Conservation (phyloP, 2,797 vertebrate species). For the Cuniculus paca region DNA sequence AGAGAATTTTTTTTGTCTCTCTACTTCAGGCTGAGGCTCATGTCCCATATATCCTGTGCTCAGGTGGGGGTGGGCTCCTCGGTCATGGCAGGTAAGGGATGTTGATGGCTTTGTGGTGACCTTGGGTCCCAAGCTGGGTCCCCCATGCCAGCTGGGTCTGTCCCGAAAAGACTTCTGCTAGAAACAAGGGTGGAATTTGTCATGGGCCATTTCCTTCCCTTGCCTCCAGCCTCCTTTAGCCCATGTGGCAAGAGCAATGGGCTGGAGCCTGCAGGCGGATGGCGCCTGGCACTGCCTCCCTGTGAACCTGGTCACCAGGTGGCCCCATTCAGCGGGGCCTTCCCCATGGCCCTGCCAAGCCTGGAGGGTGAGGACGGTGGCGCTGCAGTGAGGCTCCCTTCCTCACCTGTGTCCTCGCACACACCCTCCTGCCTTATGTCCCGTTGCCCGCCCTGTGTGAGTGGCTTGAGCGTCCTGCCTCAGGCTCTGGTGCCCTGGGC, state of each 20-base stretch:
- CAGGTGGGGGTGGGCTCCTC: not conserved
- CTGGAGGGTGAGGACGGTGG: not conserved
- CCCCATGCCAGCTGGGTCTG: not conserved
- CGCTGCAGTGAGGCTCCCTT: not conserved
- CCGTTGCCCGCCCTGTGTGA: not conserved
- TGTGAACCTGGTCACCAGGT: not conserved
- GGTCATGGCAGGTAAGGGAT: accelerated
- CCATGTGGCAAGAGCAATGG: conserved; percentile 54
- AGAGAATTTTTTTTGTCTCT: not conserved
- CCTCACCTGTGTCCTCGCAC: not conserved
- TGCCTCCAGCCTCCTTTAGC: conserved; percentile 63
- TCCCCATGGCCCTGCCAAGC: not conserved
- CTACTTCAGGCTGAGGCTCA: not conserved
- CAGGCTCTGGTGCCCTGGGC: not conserved
- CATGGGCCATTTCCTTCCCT: conserved; percentile 58
- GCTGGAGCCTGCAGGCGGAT: conserved; percentile 47
- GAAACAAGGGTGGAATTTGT: conserved; percentile 50
- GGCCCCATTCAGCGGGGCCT: not conserved
- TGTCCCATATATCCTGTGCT: not conserved
- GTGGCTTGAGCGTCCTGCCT: not conserved
- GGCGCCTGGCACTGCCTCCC: not conserved
- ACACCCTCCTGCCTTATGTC: not conserved
- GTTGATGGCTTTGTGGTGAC: accelerated
- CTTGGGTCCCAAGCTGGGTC: not conserved
- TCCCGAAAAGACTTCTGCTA: conserved; percentile 70